These are phyloP conservation scores for Oreochromis grahami DNA, from an alignment of 2,797 vertebrate genomes.

Conservation along the genomic window DNA sequence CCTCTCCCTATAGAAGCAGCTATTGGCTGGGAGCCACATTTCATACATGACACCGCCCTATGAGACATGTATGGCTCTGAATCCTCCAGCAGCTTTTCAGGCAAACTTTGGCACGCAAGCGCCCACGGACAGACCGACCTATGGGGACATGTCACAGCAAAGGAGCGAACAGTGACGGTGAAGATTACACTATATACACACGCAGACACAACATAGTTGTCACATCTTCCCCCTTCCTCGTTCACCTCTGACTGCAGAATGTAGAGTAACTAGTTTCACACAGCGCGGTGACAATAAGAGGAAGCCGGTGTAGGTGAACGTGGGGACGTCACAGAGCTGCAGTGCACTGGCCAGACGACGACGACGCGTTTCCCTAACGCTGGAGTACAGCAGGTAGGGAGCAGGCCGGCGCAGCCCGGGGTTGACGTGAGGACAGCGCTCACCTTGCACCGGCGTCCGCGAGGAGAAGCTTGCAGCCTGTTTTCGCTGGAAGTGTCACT, in stretches of 20 bases:
- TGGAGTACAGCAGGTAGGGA: background rate
- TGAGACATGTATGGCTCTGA: background rate
- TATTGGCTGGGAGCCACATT: background rate
- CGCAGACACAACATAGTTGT: background rate
- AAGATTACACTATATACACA: background rate
- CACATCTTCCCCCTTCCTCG: background rate
- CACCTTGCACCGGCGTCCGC: conserved; percentile 35
- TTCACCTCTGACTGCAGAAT: background rate
- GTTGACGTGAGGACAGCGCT: conserved; percentile 65
- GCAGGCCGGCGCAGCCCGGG: conserved; percentile 12
- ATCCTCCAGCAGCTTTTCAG: background rate
- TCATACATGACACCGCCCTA: background rate
- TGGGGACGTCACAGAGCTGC: background rate
- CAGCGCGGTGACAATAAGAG: background rate
- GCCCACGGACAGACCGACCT: background rate
- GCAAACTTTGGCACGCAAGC: background rate
- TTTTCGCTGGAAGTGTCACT: background rate
- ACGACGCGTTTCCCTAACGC: background rate
- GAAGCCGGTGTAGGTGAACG: background rate
- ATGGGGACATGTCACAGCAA: conserved; percentile 2
- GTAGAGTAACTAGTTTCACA: background rate
- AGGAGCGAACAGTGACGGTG: conserved; percentile 7
- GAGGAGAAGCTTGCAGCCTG: background rate
- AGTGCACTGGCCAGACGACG: background rate
- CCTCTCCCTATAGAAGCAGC: background rate